Conservation (phyloP, 1,140 invertebrate species). For the Yoshiicerus persimilis region DNA sequence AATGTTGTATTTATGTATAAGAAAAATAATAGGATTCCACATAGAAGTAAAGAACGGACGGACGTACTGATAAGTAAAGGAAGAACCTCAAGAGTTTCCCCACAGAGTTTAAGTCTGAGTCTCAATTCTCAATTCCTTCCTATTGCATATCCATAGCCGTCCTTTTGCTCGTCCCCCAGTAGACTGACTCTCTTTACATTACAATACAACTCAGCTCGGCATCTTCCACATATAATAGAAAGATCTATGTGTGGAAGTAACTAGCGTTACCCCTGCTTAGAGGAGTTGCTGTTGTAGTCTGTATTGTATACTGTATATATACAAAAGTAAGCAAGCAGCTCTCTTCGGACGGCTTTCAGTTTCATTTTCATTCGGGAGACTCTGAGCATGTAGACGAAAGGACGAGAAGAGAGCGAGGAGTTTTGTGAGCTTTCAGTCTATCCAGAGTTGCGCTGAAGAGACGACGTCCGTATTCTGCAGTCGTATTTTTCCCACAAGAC, state of each 20-base stretch:
- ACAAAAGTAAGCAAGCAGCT: neutral
- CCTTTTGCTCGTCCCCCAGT: neutral
- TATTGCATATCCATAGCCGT: conserved; percentile 7
- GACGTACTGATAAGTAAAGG: neutral
- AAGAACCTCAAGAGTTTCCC: conserved; percentile 11
- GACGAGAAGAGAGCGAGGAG: neutral
- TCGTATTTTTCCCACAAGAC: neutral
- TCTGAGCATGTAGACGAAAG: neutral
- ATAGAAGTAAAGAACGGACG: neutral
- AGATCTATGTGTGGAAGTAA: neutral
- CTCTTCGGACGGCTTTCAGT: conserved; percentile 7
- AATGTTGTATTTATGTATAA: neutral
- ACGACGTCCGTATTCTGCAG: neutral
- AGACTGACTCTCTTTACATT: neutral
- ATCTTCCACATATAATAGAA: neutral
- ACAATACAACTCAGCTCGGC: neutral
- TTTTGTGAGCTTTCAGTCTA: neutral
- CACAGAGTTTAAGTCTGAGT: conserved; percentile 9
- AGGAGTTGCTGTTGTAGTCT: too few species aligned
- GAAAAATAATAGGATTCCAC: neutral
- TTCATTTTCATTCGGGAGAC: neutral
- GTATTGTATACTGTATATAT: neutral
- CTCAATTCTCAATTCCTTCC: conserved; percentile 11
- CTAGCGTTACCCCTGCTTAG: neutral
- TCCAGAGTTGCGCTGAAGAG: conserved; percentile 15